Conservation (phyloP, 2,113 vertebrate genomes). For the Indicator indicator region DNA sequence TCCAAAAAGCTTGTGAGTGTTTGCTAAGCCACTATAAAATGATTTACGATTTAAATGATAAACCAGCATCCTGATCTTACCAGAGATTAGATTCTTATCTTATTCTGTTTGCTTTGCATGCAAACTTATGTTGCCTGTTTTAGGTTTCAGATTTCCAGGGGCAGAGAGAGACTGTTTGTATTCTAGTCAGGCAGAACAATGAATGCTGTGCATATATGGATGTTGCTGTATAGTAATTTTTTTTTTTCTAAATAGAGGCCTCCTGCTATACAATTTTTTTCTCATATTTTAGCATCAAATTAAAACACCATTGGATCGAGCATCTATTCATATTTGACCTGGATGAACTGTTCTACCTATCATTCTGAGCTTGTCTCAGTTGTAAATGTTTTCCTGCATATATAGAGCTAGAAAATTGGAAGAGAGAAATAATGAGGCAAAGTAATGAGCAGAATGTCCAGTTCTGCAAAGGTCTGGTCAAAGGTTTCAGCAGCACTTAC, state of each 20-base stretch:
- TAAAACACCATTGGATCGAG: not conserved
- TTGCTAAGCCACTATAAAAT: not conserved
- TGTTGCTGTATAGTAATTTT: not conserved
- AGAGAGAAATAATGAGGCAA: slow-evolving; percentile 1
- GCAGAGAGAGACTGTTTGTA: not conserved
- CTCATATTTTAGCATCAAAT: not conserved
- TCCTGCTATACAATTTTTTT: not conserved
- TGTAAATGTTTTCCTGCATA: not conserved
- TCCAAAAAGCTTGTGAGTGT: not conserved
- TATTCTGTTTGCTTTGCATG: not conserved
- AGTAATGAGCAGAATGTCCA: not conserved
- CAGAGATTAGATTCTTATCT: not conserved
- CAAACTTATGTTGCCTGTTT: not conserved
- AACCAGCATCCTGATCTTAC: not conserved
- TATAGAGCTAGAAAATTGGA: not conserved
- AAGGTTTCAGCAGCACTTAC: not conserved
- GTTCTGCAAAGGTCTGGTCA: not conserved
- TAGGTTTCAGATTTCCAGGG: not conserved
- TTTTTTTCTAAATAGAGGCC: not conserved
- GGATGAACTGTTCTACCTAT: not conserved
- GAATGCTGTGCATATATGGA: not conserved
- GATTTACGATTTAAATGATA: not conserved
- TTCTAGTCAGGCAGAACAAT: not conserved
- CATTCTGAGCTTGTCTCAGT: not conserved
- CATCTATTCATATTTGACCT: not conserved